Evolutionary conservation across 2,888 invertebrate species (phyloP).

Genomic region (Tetragonisca angustula): DNA sequence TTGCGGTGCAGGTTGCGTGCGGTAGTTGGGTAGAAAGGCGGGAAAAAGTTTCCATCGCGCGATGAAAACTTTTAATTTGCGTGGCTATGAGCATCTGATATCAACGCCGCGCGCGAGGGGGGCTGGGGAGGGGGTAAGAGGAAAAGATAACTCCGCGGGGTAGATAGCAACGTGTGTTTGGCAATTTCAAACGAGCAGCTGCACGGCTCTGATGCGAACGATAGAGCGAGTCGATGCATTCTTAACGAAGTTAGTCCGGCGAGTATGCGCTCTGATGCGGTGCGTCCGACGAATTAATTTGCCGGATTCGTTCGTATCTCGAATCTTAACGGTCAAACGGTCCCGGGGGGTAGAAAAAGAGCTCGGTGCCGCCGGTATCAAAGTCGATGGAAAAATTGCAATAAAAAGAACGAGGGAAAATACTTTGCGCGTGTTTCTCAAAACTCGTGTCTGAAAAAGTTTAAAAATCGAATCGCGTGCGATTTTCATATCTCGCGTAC

Average conservation of each 20-base stretch:
- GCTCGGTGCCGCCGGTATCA: neutral
- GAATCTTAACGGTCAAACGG: slow-evolving; percentile 16
- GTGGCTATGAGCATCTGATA: slow-evolving; percentile 52
- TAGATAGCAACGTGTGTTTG: slow-evolving; percentile 45
- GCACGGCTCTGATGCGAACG: slow-evolving; percentile 36
- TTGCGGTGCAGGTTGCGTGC: slow-evolving; percentile 34
- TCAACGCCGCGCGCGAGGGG: slow-evolving; percentile 19
- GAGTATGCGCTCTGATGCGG: slow-evolving; percentile 9
- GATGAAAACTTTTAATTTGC: slow-evolving; percentile 62
- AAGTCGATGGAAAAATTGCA: neutral
- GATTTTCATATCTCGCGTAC: neutral
- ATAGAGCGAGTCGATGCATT: slow-evolving; percentile 43
- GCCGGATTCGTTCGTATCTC: slow-evolving; percentile 5
- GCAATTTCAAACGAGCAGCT: slow-evolving; percentile 57
- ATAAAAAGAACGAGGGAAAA: neutral
- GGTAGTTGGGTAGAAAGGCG: neutral
- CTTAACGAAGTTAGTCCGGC: slow-evolving; percentile 49
- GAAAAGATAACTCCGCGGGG: slow-evolving; percentile 47
- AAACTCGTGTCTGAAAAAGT: no score
- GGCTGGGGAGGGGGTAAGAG: neutral
- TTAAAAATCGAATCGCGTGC: no score
- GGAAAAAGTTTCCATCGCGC: slow-evolving; percentile 51
- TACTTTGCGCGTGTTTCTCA: no score
- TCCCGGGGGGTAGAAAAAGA: neutral
- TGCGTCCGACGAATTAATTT: slow-evolving; percentile 42